A percentile compares a stretch with the other conserved stretches of the same genome.
These are phyloP conservation scores for Amorpha juglandis DNA, from an alignment of 2,888 invertebrate genomes.

Conservation along the genomic window DNA sequence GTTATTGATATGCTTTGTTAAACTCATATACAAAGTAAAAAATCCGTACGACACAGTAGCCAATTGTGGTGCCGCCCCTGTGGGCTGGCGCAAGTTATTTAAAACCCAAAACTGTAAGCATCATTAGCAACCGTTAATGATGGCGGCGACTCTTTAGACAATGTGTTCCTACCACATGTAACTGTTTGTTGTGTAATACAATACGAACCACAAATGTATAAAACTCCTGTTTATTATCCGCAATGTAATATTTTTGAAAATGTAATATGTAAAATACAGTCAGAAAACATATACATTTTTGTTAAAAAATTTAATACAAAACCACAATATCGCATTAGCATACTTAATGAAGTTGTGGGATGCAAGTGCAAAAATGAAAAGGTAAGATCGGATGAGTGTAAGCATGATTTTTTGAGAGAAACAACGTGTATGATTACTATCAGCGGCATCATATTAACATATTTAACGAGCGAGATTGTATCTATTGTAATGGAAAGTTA, in stretches of 20 bases:
- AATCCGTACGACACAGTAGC: slow-evolving; percentile 60
- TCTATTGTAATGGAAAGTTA: slow-evolving; percentile 20
- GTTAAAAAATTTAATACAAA: neutral
- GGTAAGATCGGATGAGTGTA: neutral
- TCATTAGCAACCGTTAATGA: slow-evolving; percentile 83
- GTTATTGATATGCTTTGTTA: slow-evolving; percentile 73
- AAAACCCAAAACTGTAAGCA: slow-evolving; percentile 79
- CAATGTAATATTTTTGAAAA: neutral
- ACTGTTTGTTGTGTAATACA: slow-evolving; percentile 53
- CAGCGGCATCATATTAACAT: slow-evolving; percentile 20
- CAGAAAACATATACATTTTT: neutral
- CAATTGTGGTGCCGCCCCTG: slow-evolving; percentile 65
- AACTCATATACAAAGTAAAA: slow-evolving; percentile 71
- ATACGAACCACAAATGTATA: slow-evolving; percentile 19
- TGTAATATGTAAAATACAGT: neutral
- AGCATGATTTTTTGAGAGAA: slow-evolving; percentile 9
- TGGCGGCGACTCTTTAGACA: slow-evolving; percentile 70
- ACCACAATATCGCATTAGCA: slow-evolving; percentile 35
- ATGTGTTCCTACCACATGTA: slow-evolving; percentile 61
- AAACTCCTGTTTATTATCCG: neutral
- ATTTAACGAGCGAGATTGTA: slow-evolving; percentile 14
- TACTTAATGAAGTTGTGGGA: slow-evolving; percentile 36
- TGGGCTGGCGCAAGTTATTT: slow-evolving; percentile 73
- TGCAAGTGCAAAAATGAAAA: slow-evolving; percentile 31
- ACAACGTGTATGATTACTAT: slow-evolving; percentile 1